phyloP scores from a whole-genome alignment of 2,888 invertebrate species.

The Mesochorus sp. region DNA sequence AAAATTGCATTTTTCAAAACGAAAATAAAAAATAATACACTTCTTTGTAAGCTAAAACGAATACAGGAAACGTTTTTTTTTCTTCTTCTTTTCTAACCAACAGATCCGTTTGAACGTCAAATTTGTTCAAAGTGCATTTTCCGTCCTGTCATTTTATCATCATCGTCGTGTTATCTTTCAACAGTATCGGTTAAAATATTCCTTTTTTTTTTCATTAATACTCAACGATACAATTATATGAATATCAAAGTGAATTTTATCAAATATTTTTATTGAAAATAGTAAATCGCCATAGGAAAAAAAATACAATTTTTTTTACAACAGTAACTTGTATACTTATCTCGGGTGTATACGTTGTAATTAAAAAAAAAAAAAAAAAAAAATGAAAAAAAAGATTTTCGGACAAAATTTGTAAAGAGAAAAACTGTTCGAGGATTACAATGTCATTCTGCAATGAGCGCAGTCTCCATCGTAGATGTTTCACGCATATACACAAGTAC shows the following conservation, averaged over 20 bases:
- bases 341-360: slow-evolving; percentile 48
- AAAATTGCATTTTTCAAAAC: slow-evolving; percentile 50
- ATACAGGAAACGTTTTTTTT: slow-evolving; percentile 42
- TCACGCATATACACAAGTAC: neutral
- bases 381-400: slow-evolving; percentile 34
- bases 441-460: neutral
- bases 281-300: slow-evolving; percentile 68
- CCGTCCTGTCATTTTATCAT: too few relatives aligned
- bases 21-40: slow-evolving; percentile 54
- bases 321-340: slow-evolving; percentile 47
- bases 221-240: too few relatives aligned
- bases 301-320: slow-evolving; percentile 55
- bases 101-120: too few relatives aligned
- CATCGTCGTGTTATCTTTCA: too few relatives aligned
- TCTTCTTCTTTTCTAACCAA: too few relatives aligned
- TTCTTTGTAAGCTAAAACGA: slow-evolving; percentile 59
- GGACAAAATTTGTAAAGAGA: slow-evolving; percentile 4
- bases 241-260: slow-evolving; percentile 11
- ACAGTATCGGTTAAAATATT: too few relatives aligned
- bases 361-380: slow-evolving; percentile 54
- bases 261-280: slow-evolving; percentile 70
- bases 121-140: too few relatives aligned
- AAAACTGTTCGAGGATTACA: slow-evolving; percentile 1
- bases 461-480: neutral
- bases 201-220: too few relatives aligned